Evolutionary conservation across 2,113 vertebrate species (phyloP).

Genomic region (Andinoacara biseriatus): DNA sequence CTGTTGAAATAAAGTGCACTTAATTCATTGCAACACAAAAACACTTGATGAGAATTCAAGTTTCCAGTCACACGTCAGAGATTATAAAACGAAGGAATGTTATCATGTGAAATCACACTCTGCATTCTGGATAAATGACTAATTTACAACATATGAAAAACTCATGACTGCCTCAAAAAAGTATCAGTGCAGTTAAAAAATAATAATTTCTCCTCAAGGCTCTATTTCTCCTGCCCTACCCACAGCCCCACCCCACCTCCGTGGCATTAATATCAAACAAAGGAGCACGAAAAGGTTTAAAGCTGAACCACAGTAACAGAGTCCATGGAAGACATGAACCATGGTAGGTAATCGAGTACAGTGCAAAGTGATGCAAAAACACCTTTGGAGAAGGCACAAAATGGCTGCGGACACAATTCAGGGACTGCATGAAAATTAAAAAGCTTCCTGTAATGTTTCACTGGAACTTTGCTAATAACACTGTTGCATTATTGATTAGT

Average conservation of each 20-base stretch:
- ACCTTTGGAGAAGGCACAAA: slow-evolving; percentile 5
- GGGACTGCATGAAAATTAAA: background rate
- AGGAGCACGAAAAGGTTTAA: slow-evolving; percentile 4
- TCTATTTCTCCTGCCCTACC: background rate
- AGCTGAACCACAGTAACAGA: slow-evolving; percentile 5
- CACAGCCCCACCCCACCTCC: too few relatives aligned
- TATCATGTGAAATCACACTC: background rate
- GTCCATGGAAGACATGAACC: slow-evolving; percentile 15
- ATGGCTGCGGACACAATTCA: slow-evolving; percentile 15
- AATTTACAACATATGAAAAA: background rate
- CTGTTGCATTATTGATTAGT: too few relatives aligned
- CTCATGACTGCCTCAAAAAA: slow-evolving; percentile 4
- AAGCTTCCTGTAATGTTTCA: too few relatives aligned
- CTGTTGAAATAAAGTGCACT: slow-evolving; percentile 44
- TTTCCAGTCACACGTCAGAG: background rate
- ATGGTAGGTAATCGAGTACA: slow-evolving; percentile 42
- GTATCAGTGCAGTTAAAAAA: slow-evolving; percentile 20
- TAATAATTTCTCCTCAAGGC: background rate
- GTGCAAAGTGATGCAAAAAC: background rate
- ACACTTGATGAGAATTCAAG: background rate
- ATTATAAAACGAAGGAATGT: background rate
- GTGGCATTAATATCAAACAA: background rate
- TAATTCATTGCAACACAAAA: slow-evolving; percentile 25
- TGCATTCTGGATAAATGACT: background rate
- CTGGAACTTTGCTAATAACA: background rate